phyloP scores from a whole-genome alignment of 2,888 invertebrate genomes.

The Adineta ricciae region DNA sequence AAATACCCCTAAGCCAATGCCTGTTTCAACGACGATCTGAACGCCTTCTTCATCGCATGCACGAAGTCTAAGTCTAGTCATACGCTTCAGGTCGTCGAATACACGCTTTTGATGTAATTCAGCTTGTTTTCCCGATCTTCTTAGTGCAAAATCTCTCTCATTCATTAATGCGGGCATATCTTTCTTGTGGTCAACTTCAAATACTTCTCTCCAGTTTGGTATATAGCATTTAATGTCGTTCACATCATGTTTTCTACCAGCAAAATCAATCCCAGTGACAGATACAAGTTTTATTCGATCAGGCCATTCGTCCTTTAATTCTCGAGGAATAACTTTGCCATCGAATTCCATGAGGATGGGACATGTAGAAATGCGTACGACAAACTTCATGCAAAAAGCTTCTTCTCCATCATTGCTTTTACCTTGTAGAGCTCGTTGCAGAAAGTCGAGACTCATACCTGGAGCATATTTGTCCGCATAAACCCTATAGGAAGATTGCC shows the following conservation, averaged over 20 bases:
- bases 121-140: neutral
- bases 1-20: neutral
- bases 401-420: neutral
- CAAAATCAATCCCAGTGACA: neutral
- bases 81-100: neutral
- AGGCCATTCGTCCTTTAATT: neutral
- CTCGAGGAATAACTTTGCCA: neutral
- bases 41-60: neutral
- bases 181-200: neutral
- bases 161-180: neutral
- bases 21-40: neutral
- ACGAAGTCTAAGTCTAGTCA: neutral
- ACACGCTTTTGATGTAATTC: neutral
- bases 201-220: neutral
- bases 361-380: neutral
- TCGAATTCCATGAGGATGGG: constrained; percentile 1
- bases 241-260: neutral
- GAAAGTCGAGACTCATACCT: neutral
- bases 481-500: neutral
- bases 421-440: neutral
- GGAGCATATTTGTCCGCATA: neutral
- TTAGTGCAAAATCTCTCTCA: neutral
- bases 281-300: neutral
- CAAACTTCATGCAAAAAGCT: constrained; percentile 1
- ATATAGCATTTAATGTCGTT: neutral